Evolutionary conservation across 2,888 invertebrate genomes (phyloP).

Genomic region (Ferrisia virgata): DNA sequence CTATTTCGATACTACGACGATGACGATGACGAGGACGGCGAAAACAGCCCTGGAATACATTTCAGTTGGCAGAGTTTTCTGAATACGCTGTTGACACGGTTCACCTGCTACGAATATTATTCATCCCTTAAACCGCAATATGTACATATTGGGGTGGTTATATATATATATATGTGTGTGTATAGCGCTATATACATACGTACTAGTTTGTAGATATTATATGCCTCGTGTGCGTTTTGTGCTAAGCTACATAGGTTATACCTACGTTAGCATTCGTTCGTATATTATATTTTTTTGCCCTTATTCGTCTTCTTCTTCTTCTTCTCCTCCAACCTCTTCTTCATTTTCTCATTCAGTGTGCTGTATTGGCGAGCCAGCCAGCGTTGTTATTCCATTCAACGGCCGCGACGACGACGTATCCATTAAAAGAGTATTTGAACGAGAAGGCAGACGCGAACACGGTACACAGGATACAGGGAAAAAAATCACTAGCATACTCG

Average conservation of each 20-base stretch:
- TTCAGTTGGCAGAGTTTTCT: constrained; percentile 36
- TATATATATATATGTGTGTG: too few relatives aligned
- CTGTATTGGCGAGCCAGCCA: not conserved
- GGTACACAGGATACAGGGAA: not conserved
- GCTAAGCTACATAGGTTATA: too few relatives aligned
- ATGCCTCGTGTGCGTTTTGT: not conserved
- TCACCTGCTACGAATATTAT: constrained; percentile 41
- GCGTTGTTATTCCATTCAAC: not conserved
- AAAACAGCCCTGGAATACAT: not conserved
- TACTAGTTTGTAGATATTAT: too few relatives aligned
- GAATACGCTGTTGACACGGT: constrained; percentile 44
- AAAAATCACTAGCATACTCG: not conserved
- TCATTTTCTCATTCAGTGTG: not conserved
- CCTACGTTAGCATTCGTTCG: not conserved
- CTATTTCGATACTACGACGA: constrained; percentile 17
- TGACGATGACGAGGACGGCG: not conserved
- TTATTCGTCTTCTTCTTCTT: not conserved
- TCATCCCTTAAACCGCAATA: constrained; percentile 44
- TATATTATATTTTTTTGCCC: not conserved
- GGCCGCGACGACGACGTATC: not conserved
- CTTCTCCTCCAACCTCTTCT: not conserved
- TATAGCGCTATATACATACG: too few relatives aligned
- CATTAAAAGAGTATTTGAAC: too few relatives aligned
- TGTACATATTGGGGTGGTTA: constrained; percentile 23
- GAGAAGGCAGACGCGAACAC: too few relatives aligned